Evolutionary conservation across 2,888 invertebrate species (phyloP), one percentile per base, ranked within the genome.

Genomic region (Syritta pipiens): DNA sequence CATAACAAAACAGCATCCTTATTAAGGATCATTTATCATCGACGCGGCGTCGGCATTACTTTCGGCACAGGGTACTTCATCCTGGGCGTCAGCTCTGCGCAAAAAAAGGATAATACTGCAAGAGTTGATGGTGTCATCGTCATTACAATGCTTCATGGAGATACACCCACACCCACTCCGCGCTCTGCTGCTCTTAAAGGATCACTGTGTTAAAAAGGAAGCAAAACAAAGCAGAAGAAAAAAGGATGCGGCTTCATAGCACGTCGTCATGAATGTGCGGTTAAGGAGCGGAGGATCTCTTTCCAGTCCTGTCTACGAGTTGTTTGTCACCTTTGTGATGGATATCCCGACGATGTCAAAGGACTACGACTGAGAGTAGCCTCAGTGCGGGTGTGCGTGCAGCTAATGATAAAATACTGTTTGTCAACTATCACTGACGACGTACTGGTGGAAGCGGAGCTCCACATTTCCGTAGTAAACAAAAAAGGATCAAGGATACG

Each of bases 1-100:
- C 20, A 24, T 17, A 55, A 55, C 26, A 24, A 67, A 57, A 57
- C 55, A 28, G 55, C 37, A 22, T 57, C 67, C 67, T 57, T 67
- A 57, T 57, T 57, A 67, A 67, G 67, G 55, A 67, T 57, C 55
- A 67, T 67, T 67, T 48, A 57, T 67, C 67, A 60, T 48, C 20
- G 48, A 12, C 30, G 12, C 12, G 65, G 32, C 53, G 24, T 20
- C 46, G 19, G 44, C 35, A 46, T 6, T 24, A 48, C 46, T 26
- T 53, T 35, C 10, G 4, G 2, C 20, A 10, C 20, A 26, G 35
- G 4, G n/a, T 30, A 30, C 46, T 40, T 26, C 37, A 40, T 28
- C 7, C 17, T 40, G 20, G 37, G 48, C 37, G 22, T 55, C 67
- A 48, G 37, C 48, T 12, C 35, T 1, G n/a, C 1, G 37, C 12